Percentiles rank a stretch among this genome's conserved stretches.
Evolutionary conservation across 2,888 invertebrate genomes (phyloP).

Genomic region (Lymantria dispar): DNA sequence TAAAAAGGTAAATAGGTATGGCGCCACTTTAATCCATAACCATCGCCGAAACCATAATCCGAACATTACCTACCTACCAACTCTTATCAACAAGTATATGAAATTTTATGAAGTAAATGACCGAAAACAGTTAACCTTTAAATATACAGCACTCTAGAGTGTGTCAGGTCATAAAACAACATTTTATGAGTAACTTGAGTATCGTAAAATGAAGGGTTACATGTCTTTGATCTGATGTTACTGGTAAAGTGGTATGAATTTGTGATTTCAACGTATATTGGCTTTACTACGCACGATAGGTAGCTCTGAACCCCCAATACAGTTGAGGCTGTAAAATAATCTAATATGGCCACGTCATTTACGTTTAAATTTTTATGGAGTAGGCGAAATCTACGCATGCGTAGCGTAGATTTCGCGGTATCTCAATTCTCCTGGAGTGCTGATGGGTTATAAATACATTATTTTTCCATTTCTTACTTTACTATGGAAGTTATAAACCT

Average conservation of each 20-base stretch:
- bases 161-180: conserved; percentile 51
- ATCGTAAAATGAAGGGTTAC: conserved; percentile 42
- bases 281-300: conserved; percentile 3
- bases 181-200: conserved; percentile 56
- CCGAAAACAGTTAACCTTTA: conserved; percentile 39
- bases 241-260: conserved; percentile 19
- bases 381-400: too few species aligned
- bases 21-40: neutral
- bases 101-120: conserved; percentile 49
- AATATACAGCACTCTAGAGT: conserved; percentile 38
- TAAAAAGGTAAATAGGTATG: neutral
- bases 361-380: too few species aligned
- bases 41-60: conserved; percentile 12
- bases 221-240: conserved; percentile 33
- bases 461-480: too few species aligned
- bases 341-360: neutral
- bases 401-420: too few species aligned
- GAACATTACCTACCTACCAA: conserved; percentile 9
- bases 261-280: conserved; percentile 17
- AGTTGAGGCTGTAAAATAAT: neutral
- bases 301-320: neutral
- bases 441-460: too few species aligned
- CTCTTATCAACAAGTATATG: conserved; percentile 49
- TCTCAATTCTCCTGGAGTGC: too few species aligned
- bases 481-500: too few species aligned